Evolutionary conservation across 1,140 invertebrate genomes (phyloP), one percentile per base, ranked within the genome.

Genomic region (Ceratosolen fusciceps): DNA sequence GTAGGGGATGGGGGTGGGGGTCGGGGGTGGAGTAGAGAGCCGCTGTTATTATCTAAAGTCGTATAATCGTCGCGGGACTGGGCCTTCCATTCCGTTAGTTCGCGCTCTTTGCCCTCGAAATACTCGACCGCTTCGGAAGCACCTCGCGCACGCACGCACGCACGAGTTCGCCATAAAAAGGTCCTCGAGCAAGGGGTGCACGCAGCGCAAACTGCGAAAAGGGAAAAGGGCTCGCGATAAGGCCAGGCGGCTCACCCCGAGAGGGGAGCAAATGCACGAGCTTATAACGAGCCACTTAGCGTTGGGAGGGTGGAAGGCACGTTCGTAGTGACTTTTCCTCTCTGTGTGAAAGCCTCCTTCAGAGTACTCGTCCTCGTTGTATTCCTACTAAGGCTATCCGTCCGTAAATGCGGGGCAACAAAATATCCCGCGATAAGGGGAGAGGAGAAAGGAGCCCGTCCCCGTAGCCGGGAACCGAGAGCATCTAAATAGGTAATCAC

Each of bases 31-130:
- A 47, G 43, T 47, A 47, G 8, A 47, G 8, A 47, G 43, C 34
- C 52, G 43, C 34, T 58, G 79, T 80, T 80, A 80, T 80, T 80
- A 76, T 76, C 79, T 62, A 52, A 37, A 34, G 62, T 74, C 72
- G 54, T 74, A 74, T 72, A 56, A 72, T 34, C 72, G 72, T 60
- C 29, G 47, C 26, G 4, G 1, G 8, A 31, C n/a, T 68, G n/a
- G 21, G 14, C 37, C 0, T 43, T 37, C 65, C 26, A 39, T 10
- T 5, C 19, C 49, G 29, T 56, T 73, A n/a, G 26, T 31, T 73
- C 49, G 24, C 26, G 29, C 31, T 31, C 26, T 19, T 16, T 21
- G 68, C 21, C 37, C 14, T 29, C 0, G 47, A 56, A 56, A 2
- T 37, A 8, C 54, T 60, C 72, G 54, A 60, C n/a, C 26, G 72